These are phyloP conservation scores for Malacosoma neustria DNA, from an alignment of 2,888 invertebrate genomes.

Conservation along the genomic window DNA sequence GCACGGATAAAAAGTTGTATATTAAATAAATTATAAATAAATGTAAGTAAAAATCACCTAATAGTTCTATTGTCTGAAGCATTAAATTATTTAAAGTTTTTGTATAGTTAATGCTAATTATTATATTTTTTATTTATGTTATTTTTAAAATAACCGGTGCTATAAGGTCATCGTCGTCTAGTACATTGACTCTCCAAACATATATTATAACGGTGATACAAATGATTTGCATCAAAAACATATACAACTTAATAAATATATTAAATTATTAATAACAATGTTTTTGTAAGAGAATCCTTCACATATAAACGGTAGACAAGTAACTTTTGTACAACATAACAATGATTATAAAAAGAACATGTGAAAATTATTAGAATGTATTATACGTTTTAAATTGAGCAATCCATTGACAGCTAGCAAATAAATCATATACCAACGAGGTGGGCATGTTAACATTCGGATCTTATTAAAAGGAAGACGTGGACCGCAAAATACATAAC, in stretches of 20 bases:
- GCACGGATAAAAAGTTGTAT: too few relatives aligned
- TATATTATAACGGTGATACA: slow-evolving; percentile 3
- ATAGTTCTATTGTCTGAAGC: too few relatives aligned
- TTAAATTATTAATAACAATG: background rate
- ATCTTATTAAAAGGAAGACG: background rate
- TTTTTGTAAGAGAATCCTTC: background rate
- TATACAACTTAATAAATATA: background rate
- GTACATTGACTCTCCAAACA: slow-evolving; percentile 22
- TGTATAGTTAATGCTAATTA: too few relatives aligned
- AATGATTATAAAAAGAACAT: background rate
- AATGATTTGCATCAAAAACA: background rate
- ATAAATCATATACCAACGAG: slow-evolving; percentile 13
- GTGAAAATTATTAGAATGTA: slow-evolving; percentile 13
- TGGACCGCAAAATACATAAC: slow-evolving; percentile 18
- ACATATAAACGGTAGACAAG: background rate
- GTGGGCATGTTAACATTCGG: background rate
- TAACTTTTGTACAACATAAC: background rate
- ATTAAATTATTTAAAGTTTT: too few relatives aligned
- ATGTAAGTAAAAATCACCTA: too few relatives aligned
- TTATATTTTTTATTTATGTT: too few relatives aligned
- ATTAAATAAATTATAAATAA: too few relatives aligned
- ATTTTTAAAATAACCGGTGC: slow-evolving; percentile 8
- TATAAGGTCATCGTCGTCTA: slow-evolving; percentile 20
- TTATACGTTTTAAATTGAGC: slow-evolving; percentile 16
- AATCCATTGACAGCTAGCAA: slow-evolving; percentile 8